Conservation (phyloP, 2,797 vertebrate species). For the Rhynchotus rufescens region DNA sequence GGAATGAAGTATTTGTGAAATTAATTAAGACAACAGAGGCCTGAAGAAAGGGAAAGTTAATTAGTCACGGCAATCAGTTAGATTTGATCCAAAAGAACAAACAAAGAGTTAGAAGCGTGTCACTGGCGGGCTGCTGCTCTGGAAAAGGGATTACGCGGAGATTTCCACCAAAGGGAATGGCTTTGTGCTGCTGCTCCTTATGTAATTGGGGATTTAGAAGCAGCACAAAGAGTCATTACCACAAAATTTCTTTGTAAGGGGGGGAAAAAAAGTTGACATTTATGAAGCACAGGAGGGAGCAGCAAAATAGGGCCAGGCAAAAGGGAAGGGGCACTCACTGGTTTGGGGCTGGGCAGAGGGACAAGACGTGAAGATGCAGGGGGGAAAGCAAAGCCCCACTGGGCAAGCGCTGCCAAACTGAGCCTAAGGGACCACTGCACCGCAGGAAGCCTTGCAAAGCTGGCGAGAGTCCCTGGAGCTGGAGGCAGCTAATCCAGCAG, state of each 20-base stretch:
- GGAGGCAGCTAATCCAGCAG: background rate
- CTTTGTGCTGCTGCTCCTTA: slow-evolving; percentile 77
- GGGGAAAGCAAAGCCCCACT: background rate
- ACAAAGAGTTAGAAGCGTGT: slow-evolving; percentile 79
- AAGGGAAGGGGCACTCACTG: background rate
- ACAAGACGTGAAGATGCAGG: background rate
- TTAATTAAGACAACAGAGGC: slow-evolving; percentile 83
- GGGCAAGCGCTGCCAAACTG: background rate
- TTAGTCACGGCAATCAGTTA: slow-evolving; percentile 82
- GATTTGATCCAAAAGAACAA: slow-evolving; percentile 81
- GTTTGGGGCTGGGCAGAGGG: background rate
- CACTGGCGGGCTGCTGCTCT: slow-evolving; percentile 75
- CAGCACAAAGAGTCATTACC: slow-evolving; percentile 79
- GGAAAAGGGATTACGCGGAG: slow-evolving; percentile 79
- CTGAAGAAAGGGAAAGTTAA: slow-evolving; percentile 80
- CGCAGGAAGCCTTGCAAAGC: background rate
- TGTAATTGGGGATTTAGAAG: slow-evolving; percentile 82
- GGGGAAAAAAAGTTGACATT: slow-evolving; percentile 64
- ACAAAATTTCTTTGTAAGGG: slow-evolving; percentile 73
- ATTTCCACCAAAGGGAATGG: slow-evolving; percentile 79
- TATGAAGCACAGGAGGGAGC: slow-evolving; percentile 65
- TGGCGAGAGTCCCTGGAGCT: background rate
- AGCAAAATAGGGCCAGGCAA: slow-evolving; percentile 44
- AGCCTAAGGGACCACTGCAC: background rate
- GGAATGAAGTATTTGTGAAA: slow-evolving; percentile 74